phyloP scores from a whole-genome alignment of 2,888 invertebrate species.

The Teinopalpus imperialis region DNA sequence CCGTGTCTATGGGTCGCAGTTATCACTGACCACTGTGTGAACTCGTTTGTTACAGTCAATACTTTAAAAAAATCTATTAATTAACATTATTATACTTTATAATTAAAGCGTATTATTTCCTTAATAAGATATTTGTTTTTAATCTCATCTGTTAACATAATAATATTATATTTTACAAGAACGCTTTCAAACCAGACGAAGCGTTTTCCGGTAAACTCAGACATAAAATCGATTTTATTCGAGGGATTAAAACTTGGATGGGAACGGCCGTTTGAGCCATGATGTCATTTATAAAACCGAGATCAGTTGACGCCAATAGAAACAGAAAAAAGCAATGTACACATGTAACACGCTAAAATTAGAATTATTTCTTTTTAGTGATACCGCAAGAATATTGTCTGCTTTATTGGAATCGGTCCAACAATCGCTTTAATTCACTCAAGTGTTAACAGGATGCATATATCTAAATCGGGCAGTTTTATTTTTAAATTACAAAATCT shows the following conservation, averaged over 20 bases:
- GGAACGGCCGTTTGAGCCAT: conserved; percentile 8
- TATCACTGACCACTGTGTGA: too few species aligned
- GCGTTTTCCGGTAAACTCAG: conserved; percentile 2
- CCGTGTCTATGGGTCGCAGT: too few species aligned
- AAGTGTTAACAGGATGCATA: conserved; percentile 62
- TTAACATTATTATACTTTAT: too few species aligned
- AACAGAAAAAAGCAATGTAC: conserved; percentile 40
- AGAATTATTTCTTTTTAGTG: conserved; percentile 67
- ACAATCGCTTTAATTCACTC: conserved; percentile 74
- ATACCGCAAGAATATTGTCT: conserved; percentile 59
- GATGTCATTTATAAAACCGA: conserved; percentile 20
- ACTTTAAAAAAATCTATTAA: too few species aligned
- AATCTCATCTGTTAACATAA: too few species aligned
- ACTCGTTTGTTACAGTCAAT: too few species aligned
- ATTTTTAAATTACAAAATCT: conserved; percentile 21
- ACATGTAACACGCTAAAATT: conserved; percentile 58
- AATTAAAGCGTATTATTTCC: too few species aligned
- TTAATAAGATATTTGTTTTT: too few species aligned
- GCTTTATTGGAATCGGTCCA: conserved; percentile 69
- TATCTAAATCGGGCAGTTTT: conserved; percentile 27
- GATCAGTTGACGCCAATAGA: conserved; percentile 22
- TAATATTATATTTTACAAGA: too few species aligned
- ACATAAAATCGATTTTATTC: conserved; percentile 17
- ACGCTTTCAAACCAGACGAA: background rate
- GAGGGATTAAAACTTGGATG: conserved; percentile 15